phyloP scores from a whole-genome alignment of 2,797 vertebrate species.

The Loriculus beryllinus region DNA sequence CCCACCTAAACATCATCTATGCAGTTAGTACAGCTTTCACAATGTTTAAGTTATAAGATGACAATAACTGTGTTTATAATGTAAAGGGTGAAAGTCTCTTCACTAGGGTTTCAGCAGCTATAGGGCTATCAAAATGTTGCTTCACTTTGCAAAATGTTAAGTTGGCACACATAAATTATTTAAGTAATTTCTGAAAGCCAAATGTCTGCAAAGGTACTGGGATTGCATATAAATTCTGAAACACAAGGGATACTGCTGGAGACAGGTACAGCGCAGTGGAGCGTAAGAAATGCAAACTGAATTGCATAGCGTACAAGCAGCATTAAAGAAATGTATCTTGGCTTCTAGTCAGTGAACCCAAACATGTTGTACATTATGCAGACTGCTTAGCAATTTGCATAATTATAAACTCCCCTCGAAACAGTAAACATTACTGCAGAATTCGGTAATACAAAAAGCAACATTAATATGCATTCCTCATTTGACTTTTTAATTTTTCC shows the following conservation, averaged over 20 bases:
- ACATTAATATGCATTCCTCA: conserved; percentile 58
- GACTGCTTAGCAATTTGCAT: conserved; percentile 69
- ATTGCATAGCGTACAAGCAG: neutral
- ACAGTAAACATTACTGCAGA: conserved; percentile 70
- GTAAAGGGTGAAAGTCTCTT: neutral
- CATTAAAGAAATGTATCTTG: conserved; percentile 41
- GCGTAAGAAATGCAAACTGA: neutral
- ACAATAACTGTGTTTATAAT: neutral
- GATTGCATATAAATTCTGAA: conserved; percentile 23
- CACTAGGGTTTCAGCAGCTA: neutral
- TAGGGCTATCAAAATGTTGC: conserved; percentile 2
- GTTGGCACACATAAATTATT: conserved; percentile 30
- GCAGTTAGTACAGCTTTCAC: neutral
- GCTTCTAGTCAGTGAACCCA: conserved; percentile 63
- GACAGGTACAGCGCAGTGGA: neutral
- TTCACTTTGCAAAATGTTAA: conserved; percentile 43
- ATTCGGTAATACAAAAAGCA: conserved; percentile 53
- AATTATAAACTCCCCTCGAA: conserved; percentile 74
- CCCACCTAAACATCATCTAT: neutral
- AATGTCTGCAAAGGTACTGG: conserved; percentile 22
- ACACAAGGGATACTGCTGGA: neutral
- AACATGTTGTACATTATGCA: conserved; percentile 68
- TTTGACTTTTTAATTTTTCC: conserved; percentile 70
- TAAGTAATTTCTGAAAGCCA: conserved; percentile 37
- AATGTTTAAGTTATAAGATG: neutral